Conservation (phyloP, 2,888 invertebrate species). For the Erannis defoliaria region DNA sequence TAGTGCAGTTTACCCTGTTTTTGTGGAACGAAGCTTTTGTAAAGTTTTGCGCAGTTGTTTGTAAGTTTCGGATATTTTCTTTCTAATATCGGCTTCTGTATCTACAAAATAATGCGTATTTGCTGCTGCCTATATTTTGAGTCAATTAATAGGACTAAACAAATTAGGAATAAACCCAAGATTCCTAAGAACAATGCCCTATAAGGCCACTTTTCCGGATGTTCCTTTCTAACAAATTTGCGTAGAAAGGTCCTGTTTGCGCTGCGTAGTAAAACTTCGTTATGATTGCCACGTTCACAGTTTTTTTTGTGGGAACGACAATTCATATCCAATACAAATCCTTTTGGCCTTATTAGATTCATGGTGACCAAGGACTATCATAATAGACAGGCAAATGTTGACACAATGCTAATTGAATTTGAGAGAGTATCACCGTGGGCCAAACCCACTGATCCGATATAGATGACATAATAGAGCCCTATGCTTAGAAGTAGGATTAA, state of each 20-base stretch:
- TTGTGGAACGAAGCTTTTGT: slow-evolving; percentile 49
- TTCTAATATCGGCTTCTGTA: slow-evolving; percentile 36
- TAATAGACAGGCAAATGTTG: no score
- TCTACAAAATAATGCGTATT: slow-evolving; percentile 37
- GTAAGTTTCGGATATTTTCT: slow-evolving; percentile 43
- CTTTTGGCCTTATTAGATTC: not conserved
- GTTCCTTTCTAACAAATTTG: not conserved
- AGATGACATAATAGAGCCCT: no score
- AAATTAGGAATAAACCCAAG: no score
- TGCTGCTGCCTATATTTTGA: slow-evolving; percentile 14
- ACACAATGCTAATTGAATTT: no score
- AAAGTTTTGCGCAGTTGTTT: slow-evolving; percentile 61
- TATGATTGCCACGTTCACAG: not conserved
- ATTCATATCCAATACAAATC: not conserved
- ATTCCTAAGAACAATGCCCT: not conserved
- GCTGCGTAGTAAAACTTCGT: not conserved
- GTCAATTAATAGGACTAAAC: not conserved
- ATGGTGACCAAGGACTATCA: no score
- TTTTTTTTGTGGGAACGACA: not conserved
- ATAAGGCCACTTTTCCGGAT: not conserved
- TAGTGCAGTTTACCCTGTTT: slow-evolving; percentile 44
- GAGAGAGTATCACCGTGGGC: no score
- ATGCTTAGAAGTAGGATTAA: no score
- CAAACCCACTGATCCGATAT: no score
- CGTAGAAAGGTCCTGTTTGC: not conserved